Evolutionary conservation across 2,888 invertebrate species (phyloP).

Genomic region (Microctonus brassicae): DNA sequence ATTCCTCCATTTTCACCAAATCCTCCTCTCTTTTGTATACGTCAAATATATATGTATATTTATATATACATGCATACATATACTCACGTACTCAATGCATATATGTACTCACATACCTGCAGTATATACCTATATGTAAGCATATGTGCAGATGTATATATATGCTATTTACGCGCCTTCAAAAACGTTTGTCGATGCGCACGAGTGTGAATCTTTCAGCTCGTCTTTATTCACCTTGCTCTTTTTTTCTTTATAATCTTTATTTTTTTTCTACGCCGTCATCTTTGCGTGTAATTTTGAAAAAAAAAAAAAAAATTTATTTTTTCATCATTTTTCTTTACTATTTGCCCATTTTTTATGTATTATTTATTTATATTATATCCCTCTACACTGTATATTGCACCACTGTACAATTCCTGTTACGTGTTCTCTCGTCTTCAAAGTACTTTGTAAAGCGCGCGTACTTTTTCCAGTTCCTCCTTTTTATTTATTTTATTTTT

Average conservation of each 20-base stretch:
- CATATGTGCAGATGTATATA: no score
- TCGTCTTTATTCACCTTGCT: constrained; percentile 2
- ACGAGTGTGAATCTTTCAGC: constrained; percentile 4
- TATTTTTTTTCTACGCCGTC: constrained; percentile 1
- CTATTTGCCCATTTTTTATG: background rate
- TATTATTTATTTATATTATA: constrained; percentile 3
- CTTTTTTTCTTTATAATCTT: background rate
- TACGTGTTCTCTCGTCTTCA: background rate
- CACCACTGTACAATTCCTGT: no score
- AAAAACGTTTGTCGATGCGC: constrained; percentile 10
- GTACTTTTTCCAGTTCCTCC: background rate
- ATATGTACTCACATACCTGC: no score
- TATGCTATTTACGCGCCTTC: background rate
- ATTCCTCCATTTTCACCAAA: background rate
- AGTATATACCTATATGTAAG: no score
- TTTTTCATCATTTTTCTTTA: constrained; percentile 7
- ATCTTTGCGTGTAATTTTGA: background rate
- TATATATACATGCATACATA: no score
- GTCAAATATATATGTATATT: background rate
- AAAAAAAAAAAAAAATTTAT: background rate
- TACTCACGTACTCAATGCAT: no score
- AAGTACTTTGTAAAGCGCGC: background rate
- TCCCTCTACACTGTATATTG: no score
- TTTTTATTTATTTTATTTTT: background rate
- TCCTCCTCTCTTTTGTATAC: background rate